Base-by-base conservation (phyloP, 2,888 invertebrate genomes). In the Leucophenga montana region DNA sequence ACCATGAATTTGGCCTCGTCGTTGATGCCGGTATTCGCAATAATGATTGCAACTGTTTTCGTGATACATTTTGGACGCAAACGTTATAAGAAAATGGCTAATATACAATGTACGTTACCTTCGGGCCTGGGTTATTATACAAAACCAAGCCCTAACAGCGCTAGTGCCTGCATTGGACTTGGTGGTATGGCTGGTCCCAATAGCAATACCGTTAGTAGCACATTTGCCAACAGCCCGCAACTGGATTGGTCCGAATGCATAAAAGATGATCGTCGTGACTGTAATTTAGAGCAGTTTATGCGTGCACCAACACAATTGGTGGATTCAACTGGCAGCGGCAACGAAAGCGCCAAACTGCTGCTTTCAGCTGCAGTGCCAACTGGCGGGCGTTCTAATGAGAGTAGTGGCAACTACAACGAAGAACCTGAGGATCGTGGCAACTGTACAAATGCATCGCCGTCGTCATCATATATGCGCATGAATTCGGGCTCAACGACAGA, bases 71-170 rank as follows among this genome's bases (percentile, higher is more conserved):
- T 78, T 44, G 74, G 70, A 5, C 83, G 83, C 39, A 79, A 84
- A 13, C 87, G 88, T 69, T 82, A 79, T 50, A 79, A 78, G 44
- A 83, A 84, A 74, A 88, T 88, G 88, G 84, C 87, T 0, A 84
- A 87, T 62, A 88, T 88, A 67, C 76, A 80, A 13, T 75, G 85
- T 31, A 82, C 78, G 13, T 72, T 88, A 61, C 88, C 88, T 8
- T 79, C 83, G 16, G 88, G 87, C 11, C 74, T 87, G 3, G 81
- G 82, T 66, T 80, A 81, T 5, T 71, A 83, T 1, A 83, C 81
- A 31, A 86, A 85, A n/a, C 74, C 79, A 0, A 77, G 71, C 9
- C 75, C 75, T 6, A 74, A 70, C 50, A 71, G 73, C 0, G 68
- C 61, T 1, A 62, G 20, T 59, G 69, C 8, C 8, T 61, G 18